These are phyloP conservation scores for Leptosomus discolor DNA, from an alignment of 2,113 vertebrate species.

Conservation along the genomic window DNA sequence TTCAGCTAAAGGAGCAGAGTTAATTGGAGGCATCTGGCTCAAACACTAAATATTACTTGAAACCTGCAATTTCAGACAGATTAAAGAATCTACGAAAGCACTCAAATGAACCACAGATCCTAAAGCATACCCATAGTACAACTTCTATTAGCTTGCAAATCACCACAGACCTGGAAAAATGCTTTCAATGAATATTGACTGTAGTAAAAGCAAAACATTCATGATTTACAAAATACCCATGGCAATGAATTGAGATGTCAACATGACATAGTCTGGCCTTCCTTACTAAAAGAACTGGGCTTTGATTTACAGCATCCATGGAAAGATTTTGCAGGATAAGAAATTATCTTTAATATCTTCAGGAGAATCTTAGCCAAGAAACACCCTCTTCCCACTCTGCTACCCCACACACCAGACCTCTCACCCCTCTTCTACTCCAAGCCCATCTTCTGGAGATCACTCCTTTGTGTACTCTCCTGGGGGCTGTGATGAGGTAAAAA, in stretches of 20 bases:
- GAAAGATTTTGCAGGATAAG: not conserved
- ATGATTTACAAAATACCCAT: not conserved
- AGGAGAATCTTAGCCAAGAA: not conserved
- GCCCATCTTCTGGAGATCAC: not conserved
- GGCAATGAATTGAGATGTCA: not conserved
- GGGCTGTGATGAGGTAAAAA: not conserved
- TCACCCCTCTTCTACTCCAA: not conserved
- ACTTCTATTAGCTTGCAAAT: not conserved
- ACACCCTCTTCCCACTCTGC: not conserved
- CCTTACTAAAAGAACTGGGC: not conserved
- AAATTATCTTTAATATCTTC: not conserved
- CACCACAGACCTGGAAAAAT: not conserved
- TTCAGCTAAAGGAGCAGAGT: not conserved
- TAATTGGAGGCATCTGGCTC: conserved; percentile 37
- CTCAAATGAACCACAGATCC: not conserved
- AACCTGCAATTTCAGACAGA: conserved; percentile 45
- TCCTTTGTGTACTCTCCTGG: not conserved
- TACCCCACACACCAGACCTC: not conserved
- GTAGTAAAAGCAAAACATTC: not conserved
- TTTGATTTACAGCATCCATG: not conserved
- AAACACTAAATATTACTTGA: not conserved
- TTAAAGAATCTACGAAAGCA: conserved; percentile 25
- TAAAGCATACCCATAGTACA: not conserved
- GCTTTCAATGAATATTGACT: not conserved
- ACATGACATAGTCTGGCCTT: not conserved